Base-by-base conservation (phyloP, 2,797 vertebrate genomes). In the Acipenser ruthenus region DNA sequence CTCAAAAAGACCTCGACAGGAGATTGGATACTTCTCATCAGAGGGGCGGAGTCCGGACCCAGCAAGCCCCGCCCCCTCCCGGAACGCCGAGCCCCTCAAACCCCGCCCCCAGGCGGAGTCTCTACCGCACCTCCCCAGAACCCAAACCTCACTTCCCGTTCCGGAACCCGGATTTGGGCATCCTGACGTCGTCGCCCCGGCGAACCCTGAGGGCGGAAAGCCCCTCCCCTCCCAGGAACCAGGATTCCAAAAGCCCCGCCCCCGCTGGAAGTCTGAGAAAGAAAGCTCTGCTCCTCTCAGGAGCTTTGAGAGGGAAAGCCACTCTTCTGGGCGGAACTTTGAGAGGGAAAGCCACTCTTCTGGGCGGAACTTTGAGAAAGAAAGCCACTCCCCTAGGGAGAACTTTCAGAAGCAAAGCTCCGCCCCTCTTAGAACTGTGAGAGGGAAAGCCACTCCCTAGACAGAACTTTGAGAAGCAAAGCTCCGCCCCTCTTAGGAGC, bases 21-120 rank as follows among this genome's bases (percentile, higher is more conserved):
- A 95, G 69, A 91, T 88, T 1, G 80, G 88, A 64, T 88, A 87
- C 82, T 90, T 92, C 72, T 93, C 93, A 60, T 59, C 90, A 71
- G 91, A 92, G 13, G 84, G 64, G 64, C 37, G 76, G 81, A 1
- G 64, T 79, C 0, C 87, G 85, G 0, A 67, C 71, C 64, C 76
- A 64, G 78, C 0, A 86, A 86, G 0, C 65, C 71, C 64, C 76
- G 64, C 47, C 74, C 77, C 0, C 15, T 77, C 7, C 70, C 1
- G 2, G 79, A 85, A 8, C 48, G 8, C 79, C 80, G 66, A 83
- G 67, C 51, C 78, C 80, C 80, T 0, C 10, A 77, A 0, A 47
- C 71, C 68, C 79, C 87, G n/a, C 87, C 64, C 73, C 15, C 6
- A 23, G 8, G 37, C 88, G 82, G 8, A 89, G 86, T 76, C 75